Percentiles rank a stretch among this genome's conserved stretches.
phyloP scores from a whole-genome alignment of 2,888 invertebrate genomes.

The Archips crataeganus region DNA sequence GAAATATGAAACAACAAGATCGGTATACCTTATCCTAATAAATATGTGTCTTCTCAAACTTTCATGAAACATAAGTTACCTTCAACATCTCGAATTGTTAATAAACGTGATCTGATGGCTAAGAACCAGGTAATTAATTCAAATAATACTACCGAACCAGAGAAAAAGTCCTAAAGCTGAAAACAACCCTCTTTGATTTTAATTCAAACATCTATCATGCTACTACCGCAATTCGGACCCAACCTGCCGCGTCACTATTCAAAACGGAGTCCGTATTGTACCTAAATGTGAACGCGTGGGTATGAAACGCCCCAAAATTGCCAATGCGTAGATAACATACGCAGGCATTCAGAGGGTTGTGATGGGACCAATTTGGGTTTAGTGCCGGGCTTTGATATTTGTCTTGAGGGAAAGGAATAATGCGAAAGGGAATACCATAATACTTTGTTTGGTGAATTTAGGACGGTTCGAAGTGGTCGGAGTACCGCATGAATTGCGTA shows the following conservation, averaged over 20 bases:
- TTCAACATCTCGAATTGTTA: too few relatives aligned
- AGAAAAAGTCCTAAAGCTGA: too few relatives aligned
- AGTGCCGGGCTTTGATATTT: slow-evolving; percentile 19
- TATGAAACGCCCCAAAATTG: slow-evolving; percentile 6
- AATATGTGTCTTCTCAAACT: too few relatives aligned
- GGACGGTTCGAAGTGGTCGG: not conserved
- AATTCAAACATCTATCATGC: not conserved
- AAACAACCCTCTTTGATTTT: not conserved
- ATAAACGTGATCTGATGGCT: too few relatives aligned
- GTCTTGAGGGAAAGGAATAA: slow-evolving; percentile 17
- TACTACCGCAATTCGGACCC: slow-evolving; percentile 6
- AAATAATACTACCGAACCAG: too few relatives aligned
- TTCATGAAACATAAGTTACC: too few relatives aligned
- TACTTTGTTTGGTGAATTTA: not conserved
- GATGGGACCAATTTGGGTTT: slow-evolving; percentile 16
- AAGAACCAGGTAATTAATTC: too few relatives aligned
- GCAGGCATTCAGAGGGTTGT: slow-evolving; percentile 23
- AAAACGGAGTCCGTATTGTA: slow-evolving; percentile 12
- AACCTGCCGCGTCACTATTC: not conserved
- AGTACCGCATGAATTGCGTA: not conserved
- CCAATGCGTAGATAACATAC: slow-evolving; percentile 18
- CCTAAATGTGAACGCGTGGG: slow-evolving; percentile 9
- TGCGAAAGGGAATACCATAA: not conserved
- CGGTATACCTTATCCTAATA: too few relatives aligned
- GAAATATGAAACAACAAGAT: too few relatives aligned